Conservation (phyloP, 2,113 vertebrate genomes). For the Neodontobutis hainanensis region DNA sequence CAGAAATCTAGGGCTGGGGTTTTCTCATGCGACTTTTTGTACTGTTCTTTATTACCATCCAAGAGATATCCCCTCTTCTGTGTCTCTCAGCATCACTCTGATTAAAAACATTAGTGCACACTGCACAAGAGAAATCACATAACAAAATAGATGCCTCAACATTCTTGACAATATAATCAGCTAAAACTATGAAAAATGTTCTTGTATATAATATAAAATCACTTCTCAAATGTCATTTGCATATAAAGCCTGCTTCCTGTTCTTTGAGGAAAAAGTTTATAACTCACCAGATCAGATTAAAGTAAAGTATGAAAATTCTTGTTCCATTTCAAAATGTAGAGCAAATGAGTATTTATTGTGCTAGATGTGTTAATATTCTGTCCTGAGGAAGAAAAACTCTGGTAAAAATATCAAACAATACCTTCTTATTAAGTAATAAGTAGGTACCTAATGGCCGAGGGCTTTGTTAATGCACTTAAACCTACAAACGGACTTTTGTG, state of each 20-base stretch:
- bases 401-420: slow-evolving; percentile 15
- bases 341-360: no score
- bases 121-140: slow-evolving; percentile 14
- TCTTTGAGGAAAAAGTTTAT: no score
- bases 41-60: slow-evolving; percentile 34
- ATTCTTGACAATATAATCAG: background rate
- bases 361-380: no score
- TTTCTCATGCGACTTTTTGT: slow-evolving; percentile 40
- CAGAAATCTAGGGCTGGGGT: slow-evolving; percentile 26
- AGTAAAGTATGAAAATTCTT: no score
- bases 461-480: slow-evolving; percentile 46
- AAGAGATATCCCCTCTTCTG: slow-evolving; percentile 7
- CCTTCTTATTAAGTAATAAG: no score
- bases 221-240: no score
- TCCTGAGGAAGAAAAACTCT: no score
- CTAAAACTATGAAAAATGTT: background rate
- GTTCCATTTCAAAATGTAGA: no score
- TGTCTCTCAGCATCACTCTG: slow-evolving; percentile 22
- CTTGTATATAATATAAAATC: no score
- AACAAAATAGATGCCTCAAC: background rate
- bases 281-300: no score
- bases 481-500: slow-evolving; percentile 5
- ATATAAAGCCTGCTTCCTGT: no score
- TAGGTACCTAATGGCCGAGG: no score
- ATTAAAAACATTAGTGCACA: slow-evolving; percentile 20